Conservation (phyloP, 1,140 invertebrate genomes). For the Drosophila kurseongensis region DNA sequence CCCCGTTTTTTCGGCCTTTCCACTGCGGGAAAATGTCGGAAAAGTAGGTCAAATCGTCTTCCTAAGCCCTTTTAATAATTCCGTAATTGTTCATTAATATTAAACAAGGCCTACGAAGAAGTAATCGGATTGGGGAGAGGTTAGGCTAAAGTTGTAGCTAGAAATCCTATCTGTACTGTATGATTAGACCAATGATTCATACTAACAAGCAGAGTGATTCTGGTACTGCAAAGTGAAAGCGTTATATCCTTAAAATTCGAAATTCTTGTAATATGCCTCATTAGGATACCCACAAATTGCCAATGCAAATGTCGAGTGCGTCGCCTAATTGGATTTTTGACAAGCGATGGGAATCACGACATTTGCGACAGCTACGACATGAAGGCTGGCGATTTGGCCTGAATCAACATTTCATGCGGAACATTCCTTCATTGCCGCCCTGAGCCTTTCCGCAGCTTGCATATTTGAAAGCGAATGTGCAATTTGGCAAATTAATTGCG, state of each 20-base stretch:
- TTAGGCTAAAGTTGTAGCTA: no score
- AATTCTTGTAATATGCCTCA: constrained; percentile 12
- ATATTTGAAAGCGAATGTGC: constrained; percentile 59
- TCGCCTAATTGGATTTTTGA: constrained; percentile 76
- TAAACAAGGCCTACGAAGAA: constrained; percentile 20
- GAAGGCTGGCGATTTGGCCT: constrained; percentile 18
- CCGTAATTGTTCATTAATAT: constrained; percentile 46
- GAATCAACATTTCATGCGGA: constrained; percentile 26
- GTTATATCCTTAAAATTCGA: not conserved
- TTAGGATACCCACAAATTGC: constrained; percentile 45
- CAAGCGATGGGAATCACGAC: constrained; percentile 29
- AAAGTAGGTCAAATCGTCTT: constrained; percentile 40
- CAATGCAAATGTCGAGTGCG: constrained; percentile 46
- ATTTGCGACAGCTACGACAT: constrained; percentile 33
- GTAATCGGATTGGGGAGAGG: constrained; percentile 18
- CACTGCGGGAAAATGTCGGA: constrained; percentile 12
- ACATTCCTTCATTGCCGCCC: constrained; percentile 17
- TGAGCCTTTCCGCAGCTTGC: constrained; percentile 18
- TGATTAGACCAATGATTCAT: not conserved
- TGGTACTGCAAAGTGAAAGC: not conserved
- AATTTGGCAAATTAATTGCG: constrained; percentile 66
- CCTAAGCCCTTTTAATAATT: constrained; percentile 44
- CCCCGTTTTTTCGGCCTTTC: not conserved
- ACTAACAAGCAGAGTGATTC: no score
- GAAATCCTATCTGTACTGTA: no score